Conservation (phyloP, 2,797 vertebrate species). For the Heterohyrax brucei region DNA sequence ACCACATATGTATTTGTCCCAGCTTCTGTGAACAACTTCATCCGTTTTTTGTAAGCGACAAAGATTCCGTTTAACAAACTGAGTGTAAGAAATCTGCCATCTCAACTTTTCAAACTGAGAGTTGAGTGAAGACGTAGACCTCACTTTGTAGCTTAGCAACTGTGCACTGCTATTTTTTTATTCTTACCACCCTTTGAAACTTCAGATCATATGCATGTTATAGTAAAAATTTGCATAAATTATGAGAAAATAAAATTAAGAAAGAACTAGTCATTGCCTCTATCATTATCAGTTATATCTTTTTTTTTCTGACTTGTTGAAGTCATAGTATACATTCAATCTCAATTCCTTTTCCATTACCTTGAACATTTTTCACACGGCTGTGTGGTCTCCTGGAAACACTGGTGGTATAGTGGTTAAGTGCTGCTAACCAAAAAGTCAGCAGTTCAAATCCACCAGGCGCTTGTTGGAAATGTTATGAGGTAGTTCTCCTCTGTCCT, state of each 20-base stretch:
- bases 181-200: not conserved
- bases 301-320: not conserved
- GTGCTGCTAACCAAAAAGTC: no score
- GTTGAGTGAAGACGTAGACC: not conserved
- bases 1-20: accelerated
- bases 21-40: not conserved
- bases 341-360: not conserved
- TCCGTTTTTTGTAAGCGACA: not conserved
- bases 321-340: accelerated
- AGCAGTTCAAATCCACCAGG: no score
- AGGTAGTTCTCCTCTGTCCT: no score
- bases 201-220: not conserved
- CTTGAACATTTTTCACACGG: not conserved
- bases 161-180: not conserved
- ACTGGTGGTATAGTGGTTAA: no score
- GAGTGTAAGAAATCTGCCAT: not conserved
- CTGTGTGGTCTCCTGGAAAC: no score
- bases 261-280: not conserved
- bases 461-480: no score
- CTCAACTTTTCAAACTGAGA: not conserved
- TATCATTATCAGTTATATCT: not conserved
- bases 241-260: not conserved
- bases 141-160: not conserved
- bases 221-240: not conserved
- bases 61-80: not conserved